Evolutionary conservation across 2,888 invertebrate species (phyloP).

Genomic region (Lissocephala sabroskyi): DNA sequence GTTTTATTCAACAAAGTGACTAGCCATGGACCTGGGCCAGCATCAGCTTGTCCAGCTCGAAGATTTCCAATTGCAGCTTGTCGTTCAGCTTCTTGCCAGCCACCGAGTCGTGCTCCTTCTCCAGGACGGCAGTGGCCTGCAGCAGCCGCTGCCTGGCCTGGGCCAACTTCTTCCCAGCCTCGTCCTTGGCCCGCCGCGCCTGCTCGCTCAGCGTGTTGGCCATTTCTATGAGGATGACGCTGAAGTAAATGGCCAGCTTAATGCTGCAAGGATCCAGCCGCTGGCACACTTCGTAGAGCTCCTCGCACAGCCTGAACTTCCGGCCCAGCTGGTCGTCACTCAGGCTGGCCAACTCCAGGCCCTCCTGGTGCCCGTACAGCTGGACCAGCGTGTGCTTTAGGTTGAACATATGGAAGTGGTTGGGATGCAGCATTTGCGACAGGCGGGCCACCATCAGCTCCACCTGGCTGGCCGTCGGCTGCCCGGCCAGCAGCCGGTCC

Average conservation of each 20-base stretch:
- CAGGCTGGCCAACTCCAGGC: conserved; percentile 74
- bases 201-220: conserved; percentile 75
- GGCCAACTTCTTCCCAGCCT: conserved; percentile 30
- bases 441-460: conserved; percentile 80
- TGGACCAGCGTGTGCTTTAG: conserved; percentile 88
- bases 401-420: conserved; percentile 88
- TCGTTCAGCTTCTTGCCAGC: conserved; percentile 65
- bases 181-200: conserved; percentile 67
- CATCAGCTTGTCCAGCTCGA: conserved; percentile 40
- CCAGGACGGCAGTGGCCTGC: conserved; percentile 57
- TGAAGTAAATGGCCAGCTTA: conserved; percentile 82
- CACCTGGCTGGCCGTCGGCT: conserved; percentile 76
- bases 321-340: conserved; percentile 77
- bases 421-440: conserved; percentile 83
- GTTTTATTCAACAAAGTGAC: neutral
- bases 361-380: conserved; percentile 81
- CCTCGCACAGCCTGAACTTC: conserved; percentile 80
- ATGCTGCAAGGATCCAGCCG: conserved; percentile 83
- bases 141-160: conserved; percentile 45
- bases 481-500: conserved; percentile 76
- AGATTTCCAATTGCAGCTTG: conserved; percentile 32
- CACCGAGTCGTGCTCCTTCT: conserved; percentile 67
- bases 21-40: conserved; percentile 20
- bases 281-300: conserved; percentile 77
- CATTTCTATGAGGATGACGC: conserved; percentile 84